Evolutionary conservation across 2,113 vertebrate genomes (phyloP).

Genomic region (Trematocara macrostoma): DNA sequence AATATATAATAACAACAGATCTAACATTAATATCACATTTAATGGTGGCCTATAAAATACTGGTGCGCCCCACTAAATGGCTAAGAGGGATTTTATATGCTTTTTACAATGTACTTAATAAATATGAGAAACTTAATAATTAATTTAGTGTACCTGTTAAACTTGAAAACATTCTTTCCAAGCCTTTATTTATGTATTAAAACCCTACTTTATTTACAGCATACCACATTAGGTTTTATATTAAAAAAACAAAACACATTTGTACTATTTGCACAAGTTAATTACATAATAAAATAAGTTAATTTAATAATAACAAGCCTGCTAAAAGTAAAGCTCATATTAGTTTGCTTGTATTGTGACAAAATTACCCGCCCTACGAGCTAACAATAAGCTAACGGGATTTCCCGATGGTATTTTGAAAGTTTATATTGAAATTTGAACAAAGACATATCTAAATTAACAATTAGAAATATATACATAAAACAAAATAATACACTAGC

Average conservation of each 20-base stretch:
- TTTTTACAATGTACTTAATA: background rate
- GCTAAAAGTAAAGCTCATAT: background rate
- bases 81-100: background rate
- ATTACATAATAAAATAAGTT: background rate
- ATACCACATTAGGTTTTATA: no score
- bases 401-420: background rate
- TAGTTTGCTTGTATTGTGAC: background rate
- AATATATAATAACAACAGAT: background rate
- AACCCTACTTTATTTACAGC: rapidly evolving
- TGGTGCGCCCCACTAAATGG: rapidly evolving
- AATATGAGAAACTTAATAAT: background rate
- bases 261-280: background rate
- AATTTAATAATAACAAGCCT: background rate
- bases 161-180: background rate
- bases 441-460: rapidly evolving
- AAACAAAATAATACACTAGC: rapidly evolving
- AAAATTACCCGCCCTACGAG: background rate
- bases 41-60: rapidly evolving
- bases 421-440: background rate
- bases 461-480: background rate
- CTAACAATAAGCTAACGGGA: background rate
- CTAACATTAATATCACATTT: rapidly evolving
- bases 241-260: background rate
- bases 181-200: background rate
- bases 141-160: background rate